Evolutionary conservation across 2,888 invertebrate genomes (phyloP), one percentile per base, ranked within the genome.

Genomic region (Buathra laborator): DNA sequence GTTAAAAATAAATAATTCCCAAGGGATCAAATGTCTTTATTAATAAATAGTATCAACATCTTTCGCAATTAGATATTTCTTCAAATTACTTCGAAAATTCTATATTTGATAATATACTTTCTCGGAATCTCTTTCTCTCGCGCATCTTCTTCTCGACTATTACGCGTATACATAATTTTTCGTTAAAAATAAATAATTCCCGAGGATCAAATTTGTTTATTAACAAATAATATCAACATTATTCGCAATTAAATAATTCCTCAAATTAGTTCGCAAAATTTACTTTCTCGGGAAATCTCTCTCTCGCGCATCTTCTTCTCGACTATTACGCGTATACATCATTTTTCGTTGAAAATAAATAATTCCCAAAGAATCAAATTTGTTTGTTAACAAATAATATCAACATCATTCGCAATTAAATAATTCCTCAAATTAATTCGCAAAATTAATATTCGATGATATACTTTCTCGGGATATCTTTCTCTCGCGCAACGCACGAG

Each of bases 381-480:
- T n/a, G 51, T 53, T 37, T 16, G 6, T 53, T 32, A 37, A 10
- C 2, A 19, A 59, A 59, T 59, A 6, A 6, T 62, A 6, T 62
- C 3, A 32, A 29, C 14, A n/a, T 62, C 7, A 14, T 62, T 62
- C 32, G 6, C 14, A 14, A n/a, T 32, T 59, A 24, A 29, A 6
- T 32, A 12, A 2, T 29, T 62, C n/a, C 32, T 32, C 32, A 14
- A 29, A 62, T 2, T 5, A 48, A 6, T 32, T 62, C 6, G 10
- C 5, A 53, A 16, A 44, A 24, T 67, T 4, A 3, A 48, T 12
- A 48, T 48, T 32, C 29, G 29, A 7, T 37, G 66, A 66, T 29
- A 53, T 29, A 62, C 75, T 70, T 37, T 78, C 70, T 70, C 78
- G 46, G 46, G 37, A 37, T 37, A 29, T 64, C 75, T 75, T 75